Evolutionary conservation across 2,888 invertebrate species (phyloP).

Genomic region (Meiosimyza decipiens): DNA sequence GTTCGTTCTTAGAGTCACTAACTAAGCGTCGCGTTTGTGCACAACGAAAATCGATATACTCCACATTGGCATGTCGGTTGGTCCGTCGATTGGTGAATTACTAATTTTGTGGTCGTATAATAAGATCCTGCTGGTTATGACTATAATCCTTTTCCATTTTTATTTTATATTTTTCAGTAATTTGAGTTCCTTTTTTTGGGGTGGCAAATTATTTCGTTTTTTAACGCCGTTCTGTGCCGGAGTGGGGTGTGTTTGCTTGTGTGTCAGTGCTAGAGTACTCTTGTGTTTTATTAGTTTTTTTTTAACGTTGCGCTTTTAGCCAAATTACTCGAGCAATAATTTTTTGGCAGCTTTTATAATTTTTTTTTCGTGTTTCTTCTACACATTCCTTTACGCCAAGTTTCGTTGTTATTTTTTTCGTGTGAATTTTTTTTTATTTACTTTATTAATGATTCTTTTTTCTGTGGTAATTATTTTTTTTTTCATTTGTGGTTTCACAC

Average conservation of each 20-base stretch:
- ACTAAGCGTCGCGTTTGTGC: conserved; percentile 10
- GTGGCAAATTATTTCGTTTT: neutral
- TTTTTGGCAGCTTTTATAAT: conserved; percentile 6
- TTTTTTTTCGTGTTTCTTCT: neutral
- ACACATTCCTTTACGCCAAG: neutral
- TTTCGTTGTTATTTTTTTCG: neutral
- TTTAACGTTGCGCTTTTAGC: conserved; percentile 51
- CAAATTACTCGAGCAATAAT: conserved; percentile 48
- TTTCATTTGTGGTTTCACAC: conserved; percentile 25
- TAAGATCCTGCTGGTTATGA: neutral
- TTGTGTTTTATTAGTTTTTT: no score
- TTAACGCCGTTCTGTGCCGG: neutral
- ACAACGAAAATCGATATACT: conserved; percentile 37
- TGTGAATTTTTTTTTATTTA: conserved; percentile 16
- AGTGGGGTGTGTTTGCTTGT: neutral
- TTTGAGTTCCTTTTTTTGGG: neutral
- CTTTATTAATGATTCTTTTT: conserved; percentile 14
- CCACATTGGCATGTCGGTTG: conserved; percentile 13
- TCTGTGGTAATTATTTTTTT: neutral
- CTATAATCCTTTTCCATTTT: neutral
- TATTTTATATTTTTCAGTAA: neutral
- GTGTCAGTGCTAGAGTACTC: no score
- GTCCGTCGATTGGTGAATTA: neutral
- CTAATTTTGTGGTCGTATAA: conserved; percentile 8
- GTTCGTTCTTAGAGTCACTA: no score